Conservation (phyloP, 2,888 invertebrate genomes). For the Theristus sp. region DNA sequence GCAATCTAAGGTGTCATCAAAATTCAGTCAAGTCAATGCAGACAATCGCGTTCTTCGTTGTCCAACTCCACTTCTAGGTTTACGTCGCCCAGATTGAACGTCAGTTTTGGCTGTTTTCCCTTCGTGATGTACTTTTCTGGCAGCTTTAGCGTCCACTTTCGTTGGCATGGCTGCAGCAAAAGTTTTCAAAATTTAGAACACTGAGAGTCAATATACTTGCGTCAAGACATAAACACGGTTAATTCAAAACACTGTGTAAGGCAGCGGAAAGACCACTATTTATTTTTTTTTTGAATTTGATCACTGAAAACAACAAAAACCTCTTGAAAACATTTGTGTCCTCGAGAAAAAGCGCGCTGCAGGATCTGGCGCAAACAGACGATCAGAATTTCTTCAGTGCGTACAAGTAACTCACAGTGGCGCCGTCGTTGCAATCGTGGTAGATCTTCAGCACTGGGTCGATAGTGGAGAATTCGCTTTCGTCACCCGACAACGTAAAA, state of each 20-base stretch:
- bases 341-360: too few relatives aligned
- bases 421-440: slow-evolving; percentile 1
- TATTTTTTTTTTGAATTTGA: too few relatives aligned
- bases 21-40: neutral
- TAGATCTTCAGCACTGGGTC: neutral
- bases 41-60: neutral
- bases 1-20: too few relatives aligned
- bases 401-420: neutral
- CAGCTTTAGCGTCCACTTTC: slow-evolving; percentile 24
- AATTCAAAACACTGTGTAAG: too few relatives aligned
- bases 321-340: neutral
- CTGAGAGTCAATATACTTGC: too few relatives aligned
- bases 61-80: neutral
- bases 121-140: slow-evolving; percentile 23
- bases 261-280: too few relatives aligned
- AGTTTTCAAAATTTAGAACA: neutral
- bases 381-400: too few relatives aligned
- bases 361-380: too few relatives aligned
- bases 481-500: neutral
- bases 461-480: neutral
- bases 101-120: slow-evolving; percentile 5
- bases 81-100: neutral
- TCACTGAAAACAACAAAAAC: neutral
- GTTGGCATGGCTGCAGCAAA: slow-evolving; percentile 18
- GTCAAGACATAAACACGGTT: too few relatives aligned